Conservation (phyloP, 2,113 vertebrate genomes). For the Calyptommatus sinebrachiatus region DNA sequence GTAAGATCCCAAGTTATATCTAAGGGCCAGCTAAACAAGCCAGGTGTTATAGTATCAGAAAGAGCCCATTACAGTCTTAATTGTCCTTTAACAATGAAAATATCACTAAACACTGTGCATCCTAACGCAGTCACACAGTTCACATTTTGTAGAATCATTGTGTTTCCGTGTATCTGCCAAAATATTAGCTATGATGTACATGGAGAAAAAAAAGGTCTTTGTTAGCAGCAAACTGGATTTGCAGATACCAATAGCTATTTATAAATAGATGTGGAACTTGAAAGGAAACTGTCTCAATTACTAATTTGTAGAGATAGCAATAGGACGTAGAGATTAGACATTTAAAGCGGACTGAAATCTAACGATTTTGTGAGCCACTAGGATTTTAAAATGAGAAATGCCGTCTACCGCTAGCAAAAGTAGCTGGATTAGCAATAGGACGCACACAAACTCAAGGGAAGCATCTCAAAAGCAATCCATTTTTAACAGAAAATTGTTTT, state of each 20-base stretch:
- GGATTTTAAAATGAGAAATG: background rate
- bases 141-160: background rate
- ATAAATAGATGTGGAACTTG: background rate
- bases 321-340: background rate
- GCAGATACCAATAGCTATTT: background rate
- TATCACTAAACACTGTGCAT: background rate
- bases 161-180: background rate
- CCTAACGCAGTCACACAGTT: background rate
- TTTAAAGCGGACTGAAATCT: background rate
- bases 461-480: background rate
- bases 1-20: slow-evolving; percentile 44
- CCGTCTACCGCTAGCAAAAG: background rate
- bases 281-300: background rate
- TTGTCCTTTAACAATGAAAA: slow-evolving; percentile 13
- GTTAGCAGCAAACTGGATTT: slow-evolving; percentile 7
- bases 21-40: slow-evolving; percentile 39
- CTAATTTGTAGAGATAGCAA: background rate
- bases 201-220: background rate
- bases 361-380: slow-evolving; percentile 1
- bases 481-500: background rate
- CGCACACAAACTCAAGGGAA: background rate
- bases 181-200: background rate
- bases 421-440: background rate
- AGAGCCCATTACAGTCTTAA: slow-evolving; percentile 27
- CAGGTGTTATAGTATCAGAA: slow-evolving; percentile 27